These are phyloP conservation scores for Hapalemur alaotrensis DNA, from an alignment of 2,797 vertebrate genomes.

Conservation along the genomic window DNA sequence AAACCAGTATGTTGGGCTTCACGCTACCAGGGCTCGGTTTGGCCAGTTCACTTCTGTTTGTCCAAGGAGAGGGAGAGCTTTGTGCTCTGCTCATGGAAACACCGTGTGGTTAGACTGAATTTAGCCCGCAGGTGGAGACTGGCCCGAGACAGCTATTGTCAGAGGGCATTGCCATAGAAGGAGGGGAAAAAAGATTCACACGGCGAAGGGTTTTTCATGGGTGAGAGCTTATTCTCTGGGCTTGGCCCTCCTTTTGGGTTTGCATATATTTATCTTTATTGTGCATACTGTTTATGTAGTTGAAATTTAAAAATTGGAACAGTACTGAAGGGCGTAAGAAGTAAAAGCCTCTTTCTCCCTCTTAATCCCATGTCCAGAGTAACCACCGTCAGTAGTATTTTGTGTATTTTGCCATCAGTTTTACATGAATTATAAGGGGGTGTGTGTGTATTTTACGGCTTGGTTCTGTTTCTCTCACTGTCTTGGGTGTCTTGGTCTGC, in stretches of 20 bases:
- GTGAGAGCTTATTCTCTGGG: neutral
- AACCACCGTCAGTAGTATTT: accelerated
- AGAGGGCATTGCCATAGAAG: neutral
- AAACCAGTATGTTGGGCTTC: neutral
- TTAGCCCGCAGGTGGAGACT: neutral
- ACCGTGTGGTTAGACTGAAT: neutral
- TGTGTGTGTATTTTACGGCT: neutral
- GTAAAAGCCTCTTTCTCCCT: neutral
- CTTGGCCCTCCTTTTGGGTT: neutral
- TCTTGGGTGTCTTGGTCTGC: too few relatives aligned
- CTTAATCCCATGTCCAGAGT: neutral
- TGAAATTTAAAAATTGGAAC: neutral
- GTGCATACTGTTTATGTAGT: neutral
- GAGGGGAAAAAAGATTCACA: too few relatives aligned
- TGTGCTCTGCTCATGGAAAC: neutral
- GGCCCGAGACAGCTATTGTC: neutral
- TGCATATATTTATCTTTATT: neutral
- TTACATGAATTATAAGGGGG: neutral
- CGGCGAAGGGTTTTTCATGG: accelerated
- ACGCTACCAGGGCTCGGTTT: neutral
- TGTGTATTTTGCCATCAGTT: neutral
- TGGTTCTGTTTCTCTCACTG: neutral
- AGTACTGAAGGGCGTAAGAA: neutral
- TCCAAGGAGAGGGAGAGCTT: neutral
- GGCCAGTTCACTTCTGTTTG: neutral